A percentile compares a stretch with the other conserved stretches of the same genome.
These are phyloP conservation scores for Ischnus inquisitorius DNA, from an alignment of 2,888 invertebrate genomes.

Conservation along the genomic window DNA sequence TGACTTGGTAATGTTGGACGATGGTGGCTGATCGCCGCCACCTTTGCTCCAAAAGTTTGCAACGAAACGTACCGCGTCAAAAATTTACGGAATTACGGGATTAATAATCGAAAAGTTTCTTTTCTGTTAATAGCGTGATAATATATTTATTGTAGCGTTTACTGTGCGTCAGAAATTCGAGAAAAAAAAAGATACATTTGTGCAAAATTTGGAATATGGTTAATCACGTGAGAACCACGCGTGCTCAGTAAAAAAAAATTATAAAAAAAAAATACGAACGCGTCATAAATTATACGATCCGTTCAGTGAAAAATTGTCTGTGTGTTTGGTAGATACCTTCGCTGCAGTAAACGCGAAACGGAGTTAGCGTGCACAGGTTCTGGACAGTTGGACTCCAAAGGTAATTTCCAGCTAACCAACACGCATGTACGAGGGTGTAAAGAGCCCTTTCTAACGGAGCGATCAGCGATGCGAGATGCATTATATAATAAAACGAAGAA, in stretches of 20 bases:
- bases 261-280: no score
- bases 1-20: conserved; percentile 88
- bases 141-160: background rate
- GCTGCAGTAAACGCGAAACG: conserved; percentile 9
- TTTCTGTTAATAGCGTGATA: background rate
- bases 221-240: conserved; percentile 4
- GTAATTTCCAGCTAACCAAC: background rate
- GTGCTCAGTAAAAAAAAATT: background rate
- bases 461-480: conserved; percentile 9
- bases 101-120: conserved; percentile 6
- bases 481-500: background rate
- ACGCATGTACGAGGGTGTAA: background rate
- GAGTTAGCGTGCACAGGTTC: background rate
- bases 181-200: conserved; percentile 1
- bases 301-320: background rate
- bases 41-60: conserved; percentile 70
- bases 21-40: conserved; percentile 87
- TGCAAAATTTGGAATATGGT: background rate
- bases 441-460: background rate
- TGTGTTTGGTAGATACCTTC: background rate
- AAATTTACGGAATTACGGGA: conserved; percentile 6
- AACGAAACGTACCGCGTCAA: background rate
- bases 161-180: background rate
- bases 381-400: conserved; percentile 8
- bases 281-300: no score